Conservation (phyloP, 2,797 vertebrate species). For the Moxostoma hubbsi region DNA sequence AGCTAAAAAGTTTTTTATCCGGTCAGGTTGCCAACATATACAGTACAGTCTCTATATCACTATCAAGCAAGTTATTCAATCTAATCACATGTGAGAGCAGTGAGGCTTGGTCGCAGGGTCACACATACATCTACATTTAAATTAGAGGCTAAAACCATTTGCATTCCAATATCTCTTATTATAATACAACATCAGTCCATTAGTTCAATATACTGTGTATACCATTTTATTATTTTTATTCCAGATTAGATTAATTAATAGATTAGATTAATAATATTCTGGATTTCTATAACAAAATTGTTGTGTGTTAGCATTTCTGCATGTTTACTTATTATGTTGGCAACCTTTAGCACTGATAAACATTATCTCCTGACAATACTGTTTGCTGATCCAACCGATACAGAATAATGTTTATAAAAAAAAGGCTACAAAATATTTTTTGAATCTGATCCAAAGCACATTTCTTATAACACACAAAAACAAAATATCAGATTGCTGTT, state of each 20-base stretch:
- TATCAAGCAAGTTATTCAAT: not conserved
- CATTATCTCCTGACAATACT: not conserved
- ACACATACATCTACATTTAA: not conserved
- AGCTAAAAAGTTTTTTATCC: constrained; percentile 13
- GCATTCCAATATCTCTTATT: not conserved
- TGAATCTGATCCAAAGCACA: not conserved
- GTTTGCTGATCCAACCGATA: not conserved
- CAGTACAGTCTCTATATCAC: not conserved
- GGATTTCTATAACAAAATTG: not conserved
- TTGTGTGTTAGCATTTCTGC: not conserved
- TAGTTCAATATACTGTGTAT: not conserved
- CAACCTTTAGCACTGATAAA: not conserved
- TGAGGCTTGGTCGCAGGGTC: not conserved
- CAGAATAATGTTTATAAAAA: not conserved
- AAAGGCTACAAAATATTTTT: not conserved
- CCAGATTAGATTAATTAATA: not conserved
- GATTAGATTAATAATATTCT: not conserved
- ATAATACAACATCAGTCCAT: not conserved
- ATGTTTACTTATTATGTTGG: not conserved
- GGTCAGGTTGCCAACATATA: not conserved
- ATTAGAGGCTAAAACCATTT: not conserved
- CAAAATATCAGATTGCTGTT: not conserved
- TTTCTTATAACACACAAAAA: not conserved
- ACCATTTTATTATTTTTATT: not conserved
- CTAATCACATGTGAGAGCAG: not conserved